Percentiles rank a stretch among this genome's conserved stretches.
Evolutionary conservation across 2,113 vertebrate genomes (phyloP).

Genomic region (human (Homo sapiens)): DNA sequence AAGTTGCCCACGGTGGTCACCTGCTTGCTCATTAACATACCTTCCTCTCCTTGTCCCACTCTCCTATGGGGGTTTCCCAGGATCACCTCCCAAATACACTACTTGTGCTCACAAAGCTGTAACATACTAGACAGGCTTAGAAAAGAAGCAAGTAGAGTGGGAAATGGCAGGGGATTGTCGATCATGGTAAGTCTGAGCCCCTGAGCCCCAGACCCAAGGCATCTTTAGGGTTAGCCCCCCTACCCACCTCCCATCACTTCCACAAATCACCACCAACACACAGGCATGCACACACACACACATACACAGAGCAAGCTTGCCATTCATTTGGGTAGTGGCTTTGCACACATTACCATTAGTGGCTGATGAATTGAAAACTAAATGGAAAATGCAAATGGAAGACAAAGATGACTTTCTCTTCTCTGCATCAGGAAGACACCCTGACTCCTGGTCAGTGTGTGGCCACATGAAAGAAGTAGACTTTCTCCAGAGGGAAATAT

Average conservation of each 20-base stretch:
- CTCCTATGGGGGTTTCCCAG: neutral
- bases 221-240: neutral
- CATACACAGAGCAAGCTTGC: neutral
- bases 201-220: neutral
- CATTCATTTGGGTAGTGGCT: neutral
- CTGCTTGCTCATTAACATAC: neutral
- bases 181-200: neutral
- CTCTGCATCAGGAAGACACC: neutral
- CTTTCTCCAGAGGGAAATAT: neutral
- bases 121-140: neutral
- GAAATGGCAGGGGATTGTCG: neutral
- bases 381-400: neutral
- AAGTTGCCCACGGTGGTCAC: neutral
- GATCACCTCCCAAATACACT: neutral
- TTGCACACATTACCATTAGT: neutral
- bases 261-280: neutral
- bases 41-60: neutral
- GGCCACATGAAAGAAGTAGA: neutral
- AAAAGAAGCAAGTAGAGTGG: neutral
- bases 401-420: neutral
- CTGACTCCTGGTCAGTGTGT: neutral
- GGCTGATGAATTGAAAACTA: neutral
- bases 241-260: neutral
- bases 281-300: accelerated
- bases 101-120: neutral